Base-by-base conservation (phyloP, 2,888 invertebrate genomes). In the Dynastes maya region DNA sequence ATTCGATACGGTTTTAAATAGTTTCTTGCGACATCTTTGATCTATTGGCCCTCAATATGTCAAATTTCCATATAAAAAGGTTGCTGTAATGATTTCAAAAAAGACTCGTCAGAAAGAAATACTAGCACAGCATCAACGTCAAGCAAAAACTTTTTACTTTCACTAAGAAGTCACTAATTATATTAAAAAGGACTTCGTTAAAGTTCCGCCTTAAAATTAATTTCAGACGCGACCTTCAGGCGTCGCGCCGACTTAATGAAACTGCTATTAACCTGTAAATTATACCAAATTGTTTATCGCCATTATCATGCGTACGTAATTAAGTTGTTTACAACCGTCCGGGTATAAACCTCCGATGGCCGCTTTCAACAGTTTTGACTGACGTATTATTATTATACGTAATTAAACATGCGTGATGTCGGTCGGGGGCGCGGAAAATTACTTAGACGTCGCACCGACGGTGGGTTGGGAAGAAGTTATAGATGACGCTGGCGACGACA, bases 381-480 rank as follows among this genome's bases (percentile, higher is more conserved):
- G 61, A 29, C 61, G 45, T 63, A 58, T 74, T 74, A 63, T 74
- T 61, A 45, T 45, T 45, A 45, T 40, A 74, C 45, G 40, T 74
- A 74, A 74, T 74, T 74, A 74, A 74, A 61, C 72, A 74, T 61
- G 72, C 55, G 49, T 65, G 67, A 40, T 76, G 55, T 65, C 64
- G 55, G 76, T 37, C n/a, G n/a, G 49, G 65, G 53, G 53, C 32
- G 76, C 37, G 65, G 76, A 67, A 40, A 65, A 76, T 74, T 74
- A 74, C 72, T 61, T 74, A 22, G 45, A 45, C 40, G 55, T 22
- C 65, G 65, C 55, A 22, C 63, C 29, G 63, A 32, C 29, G 32
- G n/a, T 27, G 63, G 29, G 11, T 8, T 8, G 63, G 63, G 27
- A 27, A 1, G 63, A 55, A 55, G 13, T 63, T 11, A 29, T 63